Base-by-base conservation (phyloP, 2,113 vertebrate species). In the Amblyornis subalaris region DNA sequence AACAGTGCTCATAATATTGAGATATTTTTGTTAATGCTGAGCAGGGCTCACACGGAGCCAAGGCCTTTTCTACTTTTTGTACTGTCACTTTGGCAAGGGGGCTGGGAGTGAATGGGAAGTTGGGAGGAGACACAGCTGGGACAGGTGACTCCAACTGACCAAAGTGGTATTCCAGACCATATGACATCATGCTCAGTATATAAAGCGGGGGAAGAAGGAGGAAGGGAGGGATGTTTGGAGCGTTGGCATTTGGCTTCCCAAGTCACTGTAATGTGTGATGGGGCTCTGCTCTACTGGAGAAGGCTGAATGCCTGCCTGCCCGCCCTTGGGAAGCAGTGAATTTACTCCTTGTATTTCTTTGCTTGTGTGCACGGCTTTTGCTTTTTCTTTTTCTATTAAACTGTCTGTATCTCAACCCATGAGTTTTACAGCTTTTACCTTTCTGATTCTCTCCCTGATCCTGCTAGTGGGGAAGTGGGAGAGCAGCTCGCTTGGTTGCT, bases 281-380 rank as follows among this genome's bases (percentile, higher is more conserved):
- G 14, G 21, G 10, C 12, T 11, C 18, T 35, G 12, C 5, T 42
- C 9, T 48, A 25, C 54, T 42, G 70, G n/a, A 18, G 18, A 15
- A 42, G 25, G 29, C 14, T 38, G 40, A 23, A 42, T 8, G 54
- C 1, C 14, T 69, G 14, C 35, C 35, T 42, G 29, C 7, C 40
- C 48, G 29, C 7, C 40, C 48, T 28, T 19, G 7, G 29, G 25
- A 47, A 61, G 21, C 6, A 53, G 20, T 35, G 7, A 75, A 35
- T 2, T 2, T 54, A 48, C 40, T 61, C 11, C 3, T 54, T 35
- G 9, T 19, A 35, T 82, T 42, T 9, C 4, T 89, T 48, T 31
- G 7, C 9, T 31, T 67, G 25, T 23, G 31, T 54, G 12, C 8
- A 40, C 0, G 0, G 21, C 9, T 24, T 61, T 75, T 75, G 21